These are phyloP conservation scores for Helicorthomorpha holstii DNA, from an alignment of 1,140 invertebrate species.

Conservation along the genomic window DNA sequence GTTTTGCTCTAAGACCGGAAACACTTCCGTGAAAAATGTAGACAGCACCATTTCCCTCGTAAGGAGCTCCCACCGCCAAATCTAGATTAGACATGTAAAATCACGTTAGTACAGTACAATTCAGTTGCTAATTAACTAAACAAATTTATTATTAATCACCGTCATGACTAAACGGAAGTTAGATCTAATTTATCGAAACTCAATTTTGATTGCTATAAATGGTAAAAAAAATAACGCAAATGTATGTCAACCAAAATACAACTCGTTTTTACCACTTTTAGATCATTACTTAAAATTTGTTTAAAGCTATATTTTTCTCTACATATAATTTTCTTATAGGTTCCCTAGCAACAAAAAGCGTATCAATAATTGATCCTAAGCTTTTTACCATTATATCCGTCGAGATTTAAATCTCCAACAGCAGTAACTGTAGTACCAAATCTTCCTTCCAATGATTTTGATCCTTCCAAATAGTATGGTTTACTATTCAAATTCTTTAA, in stretches of 20 bases:
- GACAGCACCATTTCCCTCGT: slow-evolving; percentile 29
- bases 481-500: neutral
- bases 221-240: too few relatives aligned
- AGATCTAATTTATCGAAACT: too few relatives aligned
- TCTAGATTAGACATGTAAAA: slow-evolving; percentile 19
- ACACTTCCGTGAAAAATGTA: slow-evolving; percentile 35
- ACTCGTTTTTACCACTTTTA: too few relatives aligned
- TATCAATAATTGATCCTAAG: neutral
- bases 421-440: slow-evolving; percentile 8
- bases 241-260: slow-evolving; percentile 3
- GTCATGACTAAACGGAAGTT: too few relatives aligned
- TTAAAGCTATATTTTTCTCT: too few relatives aligned
- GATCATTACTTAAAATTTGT: too few relatives aligned
- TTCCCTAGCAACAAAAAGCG: too few relatives aligned
- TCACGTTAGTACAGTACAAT: too few relatives aligned
- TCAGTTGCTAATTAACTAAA: too few relatives aligned
- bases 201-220: too few relatives aligned
- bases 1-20: slow-evolving; percentile 10
- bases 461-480: slow-evolving; percentile 6
- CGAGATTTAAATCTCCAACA: slow-evolving; percentile 22
- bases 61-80: slow-evolving; percentile 35
- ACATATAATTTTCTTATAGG: too few relatives aligned
- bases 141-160: too few relatives aligned
- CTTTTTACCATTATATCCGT: slow-evolving; percentile 27
- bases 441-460: neutral